These are phyloP conservation scores for Elachura formosa DNA, from an alignment of 2,113 vertebrate genomes.

Conservation along the genomic window DNA sequence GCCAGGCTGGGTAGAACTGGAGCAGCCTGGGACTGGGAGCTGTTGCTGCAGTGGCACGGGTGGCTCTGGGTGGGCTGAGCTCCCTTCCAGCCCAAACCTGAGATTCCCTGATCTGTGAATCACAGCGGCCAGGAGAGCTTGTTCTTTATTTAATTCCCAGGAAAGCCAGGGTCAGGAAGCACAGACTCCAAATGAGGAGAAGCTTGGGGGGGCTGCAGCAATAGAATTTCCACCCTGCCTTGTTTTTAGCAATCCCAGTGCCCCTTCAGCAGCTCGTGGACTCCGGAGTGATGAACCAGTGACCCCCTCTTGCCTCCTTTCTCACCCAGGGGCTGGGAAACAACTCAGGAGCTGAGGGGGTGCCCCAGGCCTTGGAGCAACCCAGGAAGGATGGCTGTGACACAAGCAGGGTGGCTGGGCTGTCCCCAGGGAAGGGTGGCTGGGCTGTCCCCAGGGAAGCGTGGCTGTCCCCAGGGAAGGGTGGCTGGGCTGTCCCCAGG, in stretches of 20 bases:
- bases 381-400: accelerated
- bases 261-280: background rate
- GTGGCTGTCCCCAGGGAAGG: background rate
- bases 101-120: background rate
- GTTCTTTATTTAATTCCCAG: background rate
- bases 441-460: too few relatives aligned
- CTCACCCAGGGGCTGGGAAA: background rate
- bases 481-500: too few relatives aligned
- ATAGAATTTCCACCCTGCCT: background rate
- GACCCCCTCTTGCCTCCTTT: accelerated
- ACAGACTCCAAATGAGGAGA: background rate
- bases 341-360: background rate
- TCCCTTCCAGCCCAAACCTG: background rate
- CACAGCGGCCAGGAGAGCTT: accelerated
- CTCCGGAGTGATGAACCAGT: accelerated
- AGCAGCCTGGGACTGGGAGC: background rate
- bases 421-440: too few relatives aligned
- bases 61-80: background rate
- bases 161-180: accelerated
- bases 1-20: background rate
- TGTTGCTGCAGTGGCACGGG: background rate
- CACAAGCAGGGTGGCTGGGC: too few relatives aligned
- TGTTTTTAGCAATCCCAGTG: background rate
- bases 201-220: background rate
- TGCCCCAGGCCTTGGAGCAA: background rate